Evolutionary conservation across 2,113 vertebrate genomes (phyloP).

Genomic region (Leptocoma aspasia): DNA sequence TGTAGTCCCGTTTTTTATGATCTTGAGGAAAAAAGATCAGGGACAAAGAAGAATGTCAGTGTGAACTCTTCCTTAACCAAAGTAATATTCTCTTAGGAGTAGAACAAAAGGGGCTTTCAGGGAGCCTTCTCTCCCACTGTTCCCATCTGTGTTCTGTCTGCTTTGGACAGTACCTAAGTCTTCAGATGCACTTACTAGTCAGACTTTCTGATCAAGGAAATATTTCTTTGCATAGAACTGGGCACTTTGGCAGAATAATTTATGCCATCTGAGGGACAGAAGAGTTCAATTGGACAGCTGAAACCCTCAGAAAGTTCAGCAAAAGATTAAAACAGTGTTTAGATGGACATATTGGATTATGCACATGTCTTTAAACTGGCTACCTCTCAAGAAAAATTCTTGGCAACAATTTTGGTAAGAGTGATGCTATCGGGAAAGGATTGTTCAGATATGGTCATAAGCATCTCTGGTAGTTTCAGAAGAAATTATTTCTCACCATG

Average conservation of each 20-base stretch:
- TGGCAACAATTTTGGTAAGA: not conserved
- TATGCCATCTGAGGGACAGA: not conserved
- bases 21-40: not conserved
- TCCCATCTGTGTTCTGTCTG: not conserved
- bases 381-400: not conserved
- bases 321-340: not conserved
- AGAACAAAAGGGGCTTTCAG: not conserved
- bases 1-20: not conserved
- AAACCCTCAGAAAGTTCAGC: not conserved
- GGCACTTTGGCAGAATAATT: not conserved
- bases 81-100: not conserved
- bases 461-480: not conserved
- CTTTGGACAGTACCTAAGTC: not conserved
- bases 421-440: not conserved
- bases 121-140: not conserved
- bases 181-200: not conserved
- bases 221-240: not conserved
- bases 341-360: not conserved
- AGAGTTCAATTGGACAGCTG: not conserved
- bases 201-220: not conserved
- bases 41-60: not conserved
- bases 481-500: not conserved
- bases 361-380: not conserved
- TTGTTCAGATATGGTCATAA: not conserved
- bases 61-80: not conserved